phyloP scores from a whole-genome alignment of 2,113 vertebrate genomes.

The Channa argus region DNA sequence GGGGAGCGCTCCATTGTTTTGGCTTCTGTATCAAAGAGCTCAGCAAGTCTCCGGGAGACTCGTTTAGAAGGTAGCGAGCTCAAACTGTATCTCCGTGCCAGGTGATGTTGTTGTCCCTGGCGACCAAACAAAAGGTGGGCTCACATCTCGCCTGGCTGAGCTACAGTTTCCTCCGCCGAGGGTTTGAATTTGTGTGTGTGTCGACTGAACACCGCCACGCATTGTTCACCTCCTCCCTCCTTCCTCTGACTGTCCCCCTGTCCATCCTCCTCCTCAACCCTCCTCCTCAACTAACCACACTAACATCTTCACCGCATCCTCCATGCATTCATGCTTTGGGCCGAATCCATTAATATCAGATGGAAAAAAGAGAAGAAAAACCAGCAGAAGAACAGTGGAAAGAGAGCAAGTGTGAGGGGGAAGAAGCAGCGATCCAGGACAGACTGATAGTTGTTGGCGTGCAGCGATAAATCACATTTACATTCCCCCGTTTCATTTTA shows the following conservation, averaged over 20 bases:
- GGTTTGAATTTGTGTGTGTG: constrained; percentile 25
- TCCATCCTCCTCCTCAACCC: constrained; percentile 21
- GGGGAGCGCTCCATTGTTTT: constrained; percentile 56
- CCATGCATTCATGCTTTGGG: constrained; percentile 60
- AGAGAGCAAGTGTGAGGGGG: constrained; percentile 13
- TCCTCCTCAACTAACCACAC: constrained; percentile 70
- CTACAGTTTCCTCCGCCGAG: constrained; percentile 42
- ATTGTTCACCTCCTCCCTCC: constrained; percentile 51
- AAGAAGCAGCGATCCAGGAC: constrained; percentile 50
- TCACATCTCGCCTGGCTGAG: constrained; percentile 56
- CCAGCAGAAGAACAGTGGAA: constrained; percentile 20
- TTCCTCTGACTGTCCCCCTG: constrained; percentile 45
- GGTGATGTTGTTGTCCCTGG: constrained; percentile 64
- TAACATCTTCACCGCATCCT: constrained; percentile 67
- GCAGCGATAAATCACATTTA: constrained; percentile 50
- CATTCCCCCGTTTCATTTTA: constrained; percentile 48
- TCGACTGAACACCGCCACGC: constrained; percentile 45
- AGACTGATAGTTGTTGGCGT: constrained; percentile 38
- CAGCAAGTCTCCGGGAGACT: constrained; percentile 56
- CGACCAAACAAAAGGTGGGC: constrained; percentile 63
- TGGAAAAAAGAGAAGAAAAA: constrained; percentile 28
- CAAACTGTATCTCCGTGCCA: constrained; percentile 41
- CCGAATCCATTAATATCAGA: constrained; percentile 52
- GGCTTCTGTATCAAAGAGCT: constrained; percentile 64
- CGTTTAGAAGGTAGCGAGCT: constrained; percentile 56